Evolutionary conservation across 2,113 vertebrate genomes (phyloP).

Genomic region (Rhea pennata): DNA sequence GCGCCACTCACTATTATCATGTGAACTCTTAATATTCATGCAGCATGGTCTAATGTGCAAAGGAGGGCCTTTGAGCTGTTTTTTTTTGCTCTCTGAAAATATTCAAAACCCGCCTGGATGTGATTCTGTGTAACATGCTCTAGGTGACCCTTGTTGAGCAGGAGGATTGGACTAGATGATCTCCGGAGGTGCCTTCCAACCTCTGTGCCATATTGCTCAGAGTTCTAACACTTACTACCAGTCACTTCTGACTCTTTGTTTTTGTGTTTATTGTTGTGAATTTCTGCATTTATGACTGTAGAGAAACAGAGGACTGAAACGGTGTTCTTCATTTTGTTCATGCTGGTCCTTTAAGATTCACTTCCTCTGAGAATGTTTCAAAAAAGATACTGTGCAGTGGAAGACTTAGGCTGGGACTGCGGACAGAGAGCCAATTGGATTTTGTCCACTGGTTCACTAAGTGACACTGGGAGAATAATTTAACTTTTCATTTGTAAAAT

Average conservation of each 20-base stretch:
- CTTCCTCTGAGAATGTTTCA: background rate
- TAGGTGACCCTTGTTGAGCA: too few relatives aligned
- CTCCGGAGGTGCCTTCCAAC: too few relatives aligned
- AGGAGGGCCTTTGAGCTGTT: background rate
- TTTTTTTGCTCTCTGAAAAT: background rate
- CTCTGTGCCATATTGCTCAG: background rate
- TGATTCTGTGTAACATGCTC: too few relatives aligned
- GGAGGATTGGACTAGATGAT: too few relatives aligned
- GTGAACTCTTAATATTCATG: background rate
- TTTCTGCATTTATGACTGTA: background rate
- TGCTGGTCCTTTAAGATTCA: background rate
- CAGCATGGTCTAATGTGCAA: background rate
- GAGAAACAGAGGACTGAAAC: constrained; percentile 17
- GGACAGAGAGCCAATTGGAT: background rate
- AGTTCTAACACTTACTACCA: background rate
- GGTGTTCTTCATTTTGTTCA: background rate
- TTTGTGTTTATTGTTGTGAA: background rate
- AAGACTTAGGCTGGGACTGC: background rate
- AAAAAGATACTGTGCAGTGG: background rate
- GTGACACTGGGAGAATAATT: background rate
- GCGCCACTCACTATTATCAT: background rate
- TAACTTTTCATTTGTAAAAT: background rate
- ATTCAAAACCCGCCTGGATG: too few relatives aligned
- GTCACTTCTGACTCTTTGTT: background rate
- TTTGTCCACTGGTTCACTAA: background rate